Conservation (phyloP, 2,113 vertebrate species). For the Lipotes vexillifer region DNA sequence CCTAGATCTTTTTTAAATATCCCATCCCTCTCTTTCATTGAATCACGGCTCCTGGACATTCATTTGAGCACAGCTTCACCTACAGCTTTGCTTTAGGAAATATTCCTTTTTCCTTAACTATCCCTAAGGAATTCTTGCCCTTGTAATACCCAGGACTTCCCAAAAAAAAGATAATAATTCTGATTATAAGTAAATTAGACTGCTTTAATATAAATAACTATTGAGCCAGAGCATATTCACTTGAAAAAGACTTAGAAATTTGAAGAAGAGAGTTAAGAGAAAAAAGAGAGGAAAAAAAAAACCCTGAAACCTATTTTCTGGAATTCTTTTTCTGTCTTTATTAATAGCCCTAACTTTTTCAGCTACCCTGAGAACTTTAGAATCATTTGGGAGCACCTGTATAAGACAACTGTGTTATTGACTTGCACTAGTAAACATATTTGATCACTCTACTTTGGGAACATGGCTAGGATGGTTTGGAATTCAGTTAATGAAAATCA, state of each 20-base stretch:
- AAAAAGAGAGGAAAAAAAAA: background rate
- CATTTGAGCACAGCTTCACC: background rate
- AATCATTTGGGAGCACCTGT: background rate
- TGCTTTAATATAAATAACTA: background rate
- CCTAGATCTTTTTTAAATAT: background rate
- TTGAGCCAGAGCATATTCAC: background rate
- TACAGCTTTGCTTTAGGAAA: background rate
- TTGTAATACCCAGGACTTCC: background rate
- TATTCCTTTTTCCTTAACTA: background rate
- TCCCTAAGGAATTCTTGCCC: background rate
- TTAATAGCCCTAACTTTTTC: background rate
- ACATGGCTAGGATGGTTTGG: background rate
- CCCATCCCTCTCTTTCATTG: background rate
- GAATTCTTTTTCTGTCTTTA: background rate
- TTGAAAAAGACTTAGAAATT: background rate
- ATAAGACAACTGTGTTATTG: background rate
- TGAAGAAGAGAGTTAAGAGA: background rate
- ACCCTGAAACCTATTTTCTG: background rate
- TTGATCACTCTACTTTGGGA: background rate
- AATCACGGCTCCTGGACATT: background rate
- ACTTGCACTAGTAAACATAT: background rate
- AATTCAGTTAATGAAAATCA: slow-evolving; percentile 20
- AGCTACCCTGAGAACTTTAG: background rate
- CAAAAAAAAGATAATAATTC: background rate
- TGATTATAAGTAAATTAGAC: background rate